These are phyloP conservation scores for Chrysopa pallens DNA, from an alignment of 1,140 invertebrate genomes.

Conservation along the genomic window DNA sequence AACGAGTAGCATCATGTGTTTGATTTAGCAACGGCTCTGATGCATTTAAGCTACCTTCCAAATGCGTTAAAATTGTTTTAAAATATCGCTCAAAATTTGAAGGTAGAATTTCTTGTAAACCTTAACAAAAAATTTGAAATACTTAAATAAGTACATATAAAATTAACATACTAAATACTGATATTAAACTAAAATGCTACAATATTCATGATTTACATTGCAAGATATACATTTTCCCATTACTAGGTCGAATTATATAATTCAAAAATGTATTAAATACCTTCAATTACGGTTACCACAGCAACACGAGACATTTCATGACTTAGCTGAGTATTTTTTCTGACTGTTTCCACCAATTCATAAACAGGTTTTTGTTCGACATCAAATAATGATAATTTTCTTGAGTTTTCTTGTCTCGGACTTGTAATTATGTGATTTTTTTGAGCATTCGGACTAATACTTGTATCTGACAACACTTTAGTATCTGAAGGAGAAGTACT, in stretches of 20 bases:
- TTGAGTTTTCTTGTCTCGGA: no score
- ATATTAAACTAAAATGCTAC: no score
- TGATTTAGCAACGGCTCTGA: conserved; percentile 38
- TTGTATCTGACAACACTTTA: no score
- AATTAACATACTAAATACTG: no score
- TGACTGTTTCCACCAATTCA: conserved; percentile 54
- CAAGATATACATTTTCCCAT: no score
- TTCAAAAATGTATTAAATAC: background rate
- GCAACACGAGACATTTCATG: conserved; percentile 75
- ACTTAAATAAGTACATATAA: no score
- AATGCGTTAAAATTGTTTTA: conserved; percentile 28
- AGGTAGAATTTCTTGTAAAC: conserved; percentile 38
- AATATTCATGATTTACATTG: no score
- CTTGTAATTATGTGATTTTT: no score
- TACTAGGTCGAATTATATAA: no score
- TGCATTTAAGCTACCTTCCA: conserved; percentile 35
- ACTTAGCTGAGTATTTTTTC: conserved; percentile 67
- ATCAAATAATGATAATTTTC: no score
- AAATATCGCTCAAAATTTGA: conserved; percentile 36
- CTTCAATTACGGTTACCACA: conserved; percentile 52
- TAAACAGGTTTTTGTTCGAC: conserved; percentile 39
- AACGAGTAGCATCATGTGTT: conserved; percentile 58
- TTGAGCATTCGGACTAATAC: no score
- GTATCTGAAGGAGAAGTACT: no score
- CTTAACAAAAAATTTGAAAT: conserved; percentile 13